Base-by-base conservation (phyloP, 2,888 invertebrate species). In the Ecliptopera silaceata region DNA sequence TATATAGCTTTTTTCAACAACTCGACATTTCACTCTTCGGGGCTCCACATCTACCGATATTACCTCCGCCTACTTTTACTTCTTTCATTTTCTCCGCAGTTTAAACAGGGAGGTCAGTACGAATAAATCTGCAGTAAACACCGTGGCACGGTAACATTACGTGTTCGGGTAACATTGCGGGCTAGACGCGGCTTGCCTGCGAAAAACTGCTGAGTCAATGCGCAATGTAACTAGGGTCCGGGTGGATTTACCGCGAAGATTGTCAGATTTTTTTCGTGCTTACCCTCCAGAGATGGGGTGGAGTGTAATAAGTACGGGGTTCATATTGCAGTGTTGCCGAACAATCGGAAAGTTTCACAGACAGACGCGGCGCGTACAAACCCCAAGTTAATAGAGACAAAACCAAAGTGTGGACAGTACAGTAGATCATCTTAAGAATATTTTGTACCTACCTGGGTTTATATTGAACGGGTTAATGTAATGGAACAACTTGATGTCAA, bases 321-420 rank as follows among this genome's bases (percentile, higher is more conserved):
- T 72, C 70, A 71, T 75, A 73, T 71, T 72, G 74, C 73, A 70
- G 61, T 69, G 63, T 65, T 61, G 61, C 61, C 50, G 70, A 73
- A 75, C 80, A 80, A 79, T 78, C 71, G 70, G 62, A 72, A 80
- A 83, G 75, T 84, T 82, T 73, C 69, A 55, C 67, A 74, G 75
- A 75, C 74, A 75, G 78, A 74, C 78, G 72, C 72, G 71, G 70
- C 69, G 70, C 70, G 66, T 66, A 80, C 77, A 79, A 75, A 71
- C 75, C 77, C 70, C 75, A 75, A 82, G 76, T 80, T 82, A 82
- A 83, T 82, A 76, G 78, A 68, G 70, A 67, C 68, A 69, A 71
- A 68, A 65, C 61, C 65, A 61, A 26, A 26, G 45, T n/a, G 60
- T 58, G 64, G 65, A 66, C 58, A 59, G 53, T 62, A 59, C 49